Base-by-base conservation (phyloP, 2,113 vertebrate species). In the Rhabdomys dilectus region DNA sequence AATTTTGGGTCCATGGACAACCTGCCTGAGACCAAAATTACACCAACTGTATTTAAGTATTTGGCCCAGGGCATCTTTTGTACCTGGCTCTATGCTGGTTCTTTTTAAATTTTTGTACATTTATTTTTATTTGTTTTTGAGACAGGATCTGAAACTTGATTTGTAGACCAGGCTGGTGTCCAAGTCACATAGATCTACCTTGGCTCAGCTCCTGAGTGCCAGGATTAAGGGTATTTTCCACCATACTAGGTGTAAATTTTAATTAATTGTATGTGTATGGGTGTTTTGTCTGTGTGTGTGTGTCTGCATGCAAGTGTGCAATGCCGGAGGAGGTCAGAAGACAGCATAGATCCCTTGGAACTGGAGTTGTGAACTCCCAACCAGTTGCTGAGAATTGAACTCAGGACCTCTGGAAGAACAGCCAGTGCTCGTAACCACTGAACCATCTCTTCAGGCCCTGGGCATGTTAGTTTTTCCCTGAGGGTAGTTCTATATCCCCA, bases 1-100 rank as follows among this genome's bases (percentile, higher is more conserved):
- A 96, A 78, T 60, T 58, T 19, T 58, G 93, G 72, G 17, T 88
- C 76, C 78, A 51, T 19, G 34, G 56, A 78, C 70, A 88, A 85
- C 36, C 12, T 51, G 36, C 42, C 88, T 62, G 21, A 45, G 26
- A 34, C 51, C 48, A 70, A 15, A 68, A 91, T 75, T 19, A 42
- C 3, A 21, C 60, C 51, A 90, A 9, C 39, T 62, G 15, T 76
- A 73, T 24, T 0, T 56, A 77, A 80, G 39, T 39, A 45, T 21
- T 91, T 85, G 90, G 45, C 53, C 45, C 26, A 39, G 39, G 70
- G 16, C 77, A 56, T 78, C 72, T 86, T 58, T 5, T 17, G 36
- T 60, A 36, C 29, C 53, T 60, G 7, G 60, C 34, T 73, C 70
- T 51, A 13, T 42, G 6, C 5, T 5, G 22, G 36, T 91, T n/a